A percentile compares a stretch with the other conserved stretches of the same genome.
Conservation (phyloP, 1,140 invertebrate species). For the Caenorhabditis inopinata region DNA sequence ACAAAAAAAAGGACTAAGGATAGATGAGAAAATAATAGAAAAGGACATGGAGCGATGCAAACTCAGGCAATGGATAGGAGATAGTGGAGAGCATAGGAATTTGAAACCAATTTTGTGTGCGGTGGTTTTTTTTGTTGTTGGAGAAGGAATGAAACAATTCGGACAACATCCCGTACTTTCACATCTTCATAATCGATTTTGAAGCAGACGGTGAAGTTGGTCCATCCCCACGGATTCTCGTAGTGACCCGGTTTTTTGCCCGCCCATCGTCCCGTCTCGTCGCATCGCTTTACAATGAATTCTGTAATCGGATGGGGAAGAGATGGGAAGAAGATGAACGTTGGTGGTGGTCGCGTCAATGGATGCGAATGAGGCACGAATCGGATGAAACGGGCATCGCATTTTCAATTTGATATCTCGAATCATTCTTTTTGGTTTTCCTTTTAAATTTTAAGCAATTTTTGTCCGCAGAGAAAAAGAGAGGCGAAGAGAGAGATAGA, state of each 20-base stretch:
- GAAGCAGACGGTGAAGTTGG: constrained; percentile 82
- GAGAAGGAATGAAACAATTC: background rate
- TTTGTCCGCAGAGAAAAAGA: no score
- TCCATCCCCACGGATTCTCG: constrained; percentile 74
- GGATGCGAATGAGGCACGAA: background rate
- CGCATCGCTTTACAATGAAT: constrained; percentile 40
- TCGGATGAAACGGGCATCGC: no score
- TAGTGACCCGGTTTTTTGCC: constrained; percentile 38
- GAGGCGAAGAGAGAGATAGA: no score
- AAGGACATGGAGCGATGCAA: background rate
- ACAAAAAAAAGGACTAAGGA: constrained; percentile 7
- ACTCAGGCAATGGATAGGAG: constrained; percentile 11
- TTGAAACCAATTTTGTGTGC: no score
- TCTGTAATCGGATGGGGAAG: constrained; percentile 35
- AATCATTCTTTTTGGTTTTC: no score
- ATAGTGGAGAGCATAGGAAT: background rate
- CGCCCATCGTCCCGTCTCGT: constrained; percentile 40
- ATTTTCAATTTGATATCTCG: no score
- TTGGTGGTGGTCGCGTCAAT: no score
- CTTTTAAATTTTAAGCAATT: no score
- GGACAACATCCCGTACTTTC: constrained; percentile 34
- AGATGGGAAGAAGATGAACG: background rate
- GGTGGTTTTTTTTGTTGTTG: background rate
- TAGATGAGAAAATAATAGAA: constrained; percentile 1
- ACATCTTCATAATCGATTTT: constrained; percentile 60